phyloP scores from a whole-genome alignment of 2,113 vertebrate genomes.

The Ptilorrhoa leucosticta region DNA sequence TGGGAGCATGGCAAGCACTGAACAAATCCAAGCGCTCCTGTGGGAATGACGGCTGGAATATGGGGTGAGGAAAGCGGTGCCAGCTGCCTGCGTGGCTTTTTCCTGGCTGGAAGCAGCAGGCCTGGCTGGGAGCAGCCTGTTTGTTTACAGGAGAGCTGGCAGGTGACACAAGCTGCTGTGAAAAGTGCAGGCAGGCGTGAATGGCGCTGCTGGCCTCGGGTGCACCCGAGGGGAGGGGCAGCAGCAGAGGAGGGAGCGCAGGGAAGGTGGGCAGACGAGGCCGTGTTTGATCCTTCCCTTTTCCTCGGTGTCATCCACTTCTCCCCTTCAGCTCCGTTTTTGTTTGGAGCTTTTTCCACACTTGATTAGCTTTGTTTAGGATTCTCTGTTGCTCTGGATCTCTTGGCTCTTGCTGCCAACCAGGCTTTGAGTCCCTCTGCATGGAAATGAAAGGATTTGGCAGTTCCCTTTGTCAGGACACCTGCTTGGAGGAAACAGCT shows the following conservation, averaged over 20 bases:
- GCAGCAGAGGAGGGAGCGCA: neutral
- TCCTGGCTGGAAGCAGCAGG: neutral
- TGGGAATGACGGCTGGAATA: neutral
- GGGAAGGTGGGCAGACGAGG: neutral
- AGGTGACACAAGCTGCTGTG: neutral
- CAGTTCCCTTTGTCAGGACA: conserved; percentile 4
- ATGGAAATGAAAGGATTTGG: neutral
- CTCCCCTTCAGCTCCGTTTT: neutral
- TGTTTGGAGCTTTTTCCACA: neutral
- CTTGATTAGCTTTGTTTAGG: neutral
- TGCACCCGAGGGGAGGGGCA: neutral
- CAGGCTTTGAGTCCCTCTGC: neutral
- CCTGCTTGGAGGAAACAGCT: neutral
- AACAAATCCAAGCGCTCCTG: neutral
- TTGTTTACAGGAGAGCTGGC: neutral
- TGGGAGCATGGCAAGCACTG: rapidly evolving
- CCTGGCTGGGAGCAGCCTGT: neutral
- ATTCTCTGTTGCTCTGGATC: neutral
- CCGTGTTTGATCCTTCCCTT: neutral
- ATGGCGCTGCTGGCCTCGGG: neutral
- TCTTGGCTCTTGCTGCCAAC: neutral
- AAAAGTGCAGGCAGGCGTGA: neutral
- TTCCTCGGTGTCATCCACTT: neutral
- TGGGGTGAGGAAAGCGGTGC: neutral
- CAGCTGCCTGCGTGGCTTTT: neutral